These are phyloP conservation scores for Sylvicola cinctus DNA, from an alignment of 2,888 invertebrate genomes.

Conservation along the genomic window DNA sequence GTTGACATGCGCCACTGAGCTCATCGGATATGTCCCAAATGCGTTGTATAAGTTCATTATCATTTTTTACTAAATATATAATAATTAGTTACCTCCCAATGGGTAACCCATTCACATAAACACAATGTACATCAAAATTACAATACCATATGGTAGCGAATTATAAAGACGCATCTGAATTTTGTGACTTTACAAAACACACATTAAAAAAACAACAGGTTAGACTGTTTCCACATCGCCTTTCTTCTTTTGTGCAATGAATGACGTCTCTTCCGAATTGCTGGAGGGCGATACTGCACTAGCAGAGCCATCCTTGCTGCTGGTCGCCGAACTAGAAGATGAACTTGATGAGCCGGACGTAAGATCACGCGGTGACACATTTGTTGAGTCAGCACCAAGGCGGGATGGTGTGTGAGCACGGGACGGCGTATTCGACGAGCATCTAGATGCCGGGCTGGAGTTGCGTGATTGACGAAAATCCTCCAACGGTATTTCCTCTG, in stretches of 20 bases:
- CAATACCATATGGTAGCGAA: no score
- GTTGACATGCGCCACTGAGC: no score
- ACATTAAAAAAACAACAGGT: no score
- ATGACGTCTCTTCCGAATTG: conserved; percentile 59
- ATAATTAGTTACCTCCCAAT: no score
- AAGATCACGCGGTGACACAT: conserved; percentile 7
- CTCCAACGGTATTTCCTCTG: conserved; percentile 64
- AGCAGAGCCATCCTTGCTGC: conserved; percentile 5
- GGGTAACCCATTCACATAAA: no score
- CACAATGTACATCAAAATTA: no score
- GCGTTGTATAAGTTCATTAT: no score
- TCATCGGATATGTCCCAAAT: no score
- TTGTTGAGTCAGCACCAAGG: conserved; percentile 15
- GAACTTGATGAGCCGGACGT: conserved; percentile 8
- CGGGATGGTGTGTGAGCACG: conserved; percentile 26
- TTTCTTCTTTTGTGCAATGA: conserved; percentile 37
- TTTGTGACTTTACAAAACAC: no score
- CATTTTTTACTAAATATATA: no score
- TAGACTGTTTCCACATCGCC: conserved; percentile 31
- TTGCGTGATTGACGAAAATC: conserved; percentile 43
- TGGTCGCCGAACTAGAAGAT: conserved; percentile 10
- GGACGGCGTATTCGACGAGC: conserved; percentile 19
- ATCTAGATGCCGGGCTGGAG: conserved; percentile 23
- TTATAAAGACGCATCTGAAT: no score
- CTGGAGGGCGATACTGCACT: not conserved